Base-by-base conservation (phyloP, 2,797 vertebrate genomes). In the Gephyroberyx darwinii region DNA sequence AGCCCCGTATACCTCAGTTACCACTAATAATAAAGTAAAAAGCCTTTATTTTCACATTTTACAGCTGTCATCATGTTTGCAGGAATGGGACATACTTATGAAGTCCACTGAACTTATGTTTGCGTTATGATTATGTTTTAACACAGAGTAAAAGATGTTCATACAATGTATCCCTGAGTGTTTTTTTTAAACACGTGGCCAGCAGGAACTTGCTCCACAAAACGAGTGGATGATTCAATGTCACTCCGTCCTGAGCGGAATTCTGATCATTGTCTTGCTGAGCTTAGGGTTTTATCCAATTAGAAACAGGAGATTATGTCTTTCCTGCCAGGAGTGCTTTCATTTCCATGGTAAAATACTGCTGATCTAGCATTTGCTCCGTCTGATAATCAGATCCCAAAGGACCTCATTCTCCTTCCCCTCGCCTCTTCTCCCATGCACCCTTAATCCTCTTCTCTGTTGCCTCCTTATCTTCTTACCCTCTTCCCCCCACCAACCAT, bases 371-470 rank as follows among this genome's bases (percentile, higher is more conserved):
- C 87, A 77, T 78, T 87, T 78, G 47, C 53, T 78, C 73, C 75
- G 67, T 84, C 83, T 86, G 80, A 88, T 90, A 86, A 89, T 86
- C 89, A 89, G 56, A 78, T 88, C 87, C 82, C 71, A 0, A 17
- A 64, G 78, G 82, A 83, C 69, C 71, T 80, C 50, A 19, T 61
- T 66, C 39, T 80, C 64, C 64, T 61, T 13, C 45, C 17, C 26
- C 69, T 58, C 75, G 43, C 64, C 67, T 64, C 55, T 39, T 68
- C 67, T 78, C 54, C 58, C 1, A 5, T 50, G 51, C 65, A 73
- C 65, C 56, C 47, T 45, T 63, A 72, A 71, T 77, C 84, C 63
- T 71, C 52, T 50, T 59, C 48, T 62, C 17, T 61, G 33, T 35
- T 61, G 48, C 53, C 64, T 20, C 16, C 13, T 65, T 61, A 47